phyloP scores from a whole-genome alignment of 35 echinoderm and acorn worm genomes.

The Apostichopus californicus region DNA sequence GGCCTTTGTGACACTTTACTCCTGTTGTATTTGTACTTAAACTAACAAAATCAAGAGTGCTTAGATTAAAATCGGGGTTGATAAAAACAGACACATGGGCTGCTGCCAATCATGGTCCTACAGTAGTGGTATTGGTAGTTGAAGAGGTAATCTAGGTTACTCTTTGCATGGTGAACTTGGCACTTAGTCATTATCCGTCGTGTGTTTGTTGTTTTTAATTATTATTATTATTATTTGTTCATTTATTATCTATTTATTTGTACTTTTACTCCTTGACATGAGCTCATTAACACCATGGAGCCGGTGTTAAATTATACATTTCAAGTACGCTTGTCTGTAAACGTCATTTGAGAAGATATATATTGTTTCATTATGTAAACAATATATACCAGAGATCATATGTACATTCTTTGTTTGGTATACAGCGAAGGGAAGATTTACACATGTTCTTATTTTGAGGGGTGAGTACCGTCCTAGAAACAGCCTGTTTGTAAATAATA shows the following conservation, averaged over 20 bases:
- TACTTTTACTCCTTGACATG: neutral
- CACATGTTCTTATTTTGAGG: no score
- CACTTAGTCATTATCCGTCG: neutral
- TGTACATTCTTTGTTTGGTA: no score
- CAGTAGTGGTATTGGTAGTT: neutral
- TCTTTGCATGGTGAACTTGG: neutral
- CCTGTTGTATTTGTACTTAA: constrained; percentile 31
- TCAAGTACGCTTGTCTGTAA: neutral
- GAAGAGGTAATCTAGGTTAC: neutral
- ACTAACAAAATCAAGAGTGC: constrained; percentile 17
- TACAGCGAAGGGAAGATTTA: no score
- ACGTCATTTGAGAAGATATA: no score
- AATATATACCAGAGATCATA: no score
- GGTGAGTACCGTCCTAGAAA: no score
- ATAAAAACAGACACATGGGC: neutral
- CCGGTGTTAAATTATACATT: neutral
- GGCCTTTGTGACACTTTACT: constrained; percentile 20
- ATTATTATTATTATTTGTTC: neutral
- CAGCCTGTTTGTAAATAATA: no score
- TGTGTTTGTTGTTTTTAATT: neutral
- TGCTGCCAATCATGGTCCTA: neutral
- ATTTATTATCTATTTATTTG: neutral
- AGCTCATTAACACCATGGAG: neutral
- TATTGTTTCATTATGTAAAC: no score
- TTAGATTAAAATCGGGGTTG: neutral